Base-by-base conservation (phyloP, 2,797 vertebrate species). In the Phoebastria nigripes region DNA sequence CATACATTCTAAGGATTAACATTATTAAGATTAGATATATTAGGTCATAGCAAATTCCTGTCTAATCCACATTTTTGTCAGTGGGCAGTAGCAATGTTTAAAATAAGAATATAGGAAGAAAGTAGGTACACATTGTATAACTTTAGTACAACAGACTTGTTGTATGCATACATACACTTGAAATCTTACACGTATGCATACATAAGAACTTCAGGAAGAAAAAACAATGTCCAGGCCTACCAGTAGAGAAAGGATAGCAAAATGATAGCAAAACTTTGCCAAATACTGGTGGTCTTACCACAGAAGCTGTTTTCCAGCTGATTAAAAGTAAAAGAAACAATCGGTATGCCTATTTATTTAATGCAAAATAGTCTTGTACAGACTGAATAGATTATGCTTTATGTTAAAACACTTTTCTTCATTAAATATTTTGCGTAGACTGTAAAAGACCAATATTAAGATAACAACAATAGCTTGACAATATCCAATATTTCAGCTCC, bases 271-370 rank as follows among this genome's bases (percentile, higher is more conserved):
- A 71, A 86, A 54, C 19, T 90, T 59, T 58, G 24, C 21, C 19
- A 47, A 55, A 65, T 58, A 49, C 5, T 24, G 1, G 7, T 42
- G 19, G 3, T 35, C 41, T 67, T 63, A 67, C 7, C 3, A 47
- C 77, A 81, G 46, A 31, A 22, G 6, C 5, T 54, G 5, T 67
- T 62, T 85, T 73, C 20, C 22, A 84, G 11, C 4, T 79, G 6
- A 42, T 47, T 74, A 58, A 21, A 88, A 35, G 9, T n/a, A 33
- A 73, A 85, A 74, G 28, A 42, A 93, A 73, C 5, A 74, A 69
- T 1, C 0, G 1, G 8, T 7, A 42, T 41, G 21, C 0, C 20
- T 63, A 37, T 52, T 69, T 35, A 37, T 72, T 70, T 82, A 79
- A 78, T 18, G 15, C 25, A 79, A 39, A 88, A 70, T 26, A 87